Base-by-base conservation (phyloP, 2,797 vertebrate species). In the Numenius phaeopus region DNA sequence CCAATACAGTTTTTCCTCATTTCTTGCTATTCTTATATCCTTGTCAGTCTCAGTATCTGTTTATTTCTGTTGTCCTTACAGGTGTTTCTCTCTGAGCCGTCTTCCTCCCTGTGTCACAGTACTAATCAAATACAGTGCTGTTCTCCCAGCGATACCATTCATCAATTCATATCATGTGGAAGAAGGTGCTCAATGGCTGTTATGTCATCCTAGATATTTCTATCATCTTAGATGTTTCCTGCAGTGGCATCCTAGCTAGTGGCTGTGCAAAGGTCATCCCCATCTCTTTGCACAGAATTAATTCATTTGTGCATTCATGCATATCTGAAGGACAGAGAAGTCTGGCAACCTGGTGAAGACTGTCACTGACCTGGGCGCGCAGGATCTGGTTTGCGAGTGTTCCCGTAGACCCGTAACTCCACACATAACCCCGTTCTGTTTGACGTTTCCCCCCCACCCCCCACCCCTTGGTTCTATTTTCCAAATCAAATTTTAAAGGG, bases 401-500 rank as follows among this genome's bases (percentile, higher is more conserved):
- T 95, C 71, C 64, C 7, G 2, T 67, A 94, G 91, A 91, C 49
- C 59, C 1, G 1, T 78, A 91, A 61, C 61, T 77, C 62, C 40
- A 83, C 61, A 93, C 75, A 96, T 95, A 97, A 93, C 82, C 21
- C 76, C 6, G 10, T 79, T 94, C 90, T 95, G 47, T 91, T 61
- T 92, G 75, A 83, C 65, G 82, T 66, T 29, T 10, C 6, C 27
- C 2, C 21, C 7, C 21, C 12, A 37, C 34, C 34, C 34, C 34
- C 34, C 34, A 37, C 14, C 6, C 32, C 64, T 80, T 55, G 40
- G 46, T 95, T 94, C 79, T 72, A 80, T 95, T 97, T 97, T 98
- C 95, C 92, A 97, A 97, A 96, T 96, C 96, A 97, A 96, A 94
- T 91, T 94, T 95, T 97, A 97, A 98, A 97, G 77, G 83, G 54